Conservation (phyloP, 2,113 vertebrate species). For the Hystrix cristata region DNA sequence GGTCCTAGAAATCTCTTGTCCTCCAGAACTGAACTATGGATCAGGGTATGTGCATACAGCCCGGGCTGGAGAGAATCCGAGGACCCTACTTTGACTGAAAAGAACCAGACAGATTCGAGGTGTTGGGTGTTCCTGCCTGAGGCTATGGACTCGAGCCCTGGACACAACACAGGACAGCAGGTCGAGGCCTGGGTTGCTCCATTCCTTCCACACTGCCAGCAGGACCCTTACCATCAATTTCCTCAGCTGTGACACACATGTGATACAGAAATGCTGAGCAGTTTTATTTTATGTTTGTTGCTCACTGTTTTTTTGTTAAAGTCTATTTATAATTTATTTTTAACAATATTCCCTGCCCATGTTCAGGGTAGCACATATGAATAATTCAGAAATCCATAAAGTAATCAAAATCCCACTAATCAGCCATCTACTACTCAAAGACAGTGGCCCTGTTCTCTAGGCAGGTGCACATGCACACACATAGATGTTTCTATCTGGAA, state of each 20-base stretch:
- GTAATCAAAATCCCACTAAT: not conserved
- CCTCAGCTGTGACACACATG: not conserved
- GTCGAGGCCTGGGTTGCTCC: not conserved
- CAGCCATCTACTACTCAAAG: not conserved
- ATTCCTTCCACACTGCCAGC: not conserved
- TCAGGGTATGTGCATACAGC: too few relatives aligned
- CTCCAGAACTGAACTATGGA: not conserved
- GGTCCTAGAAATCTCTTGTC: not conserved
- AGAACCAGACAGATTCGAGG: not conserved
- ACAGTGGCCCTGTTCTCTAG: not conserved
- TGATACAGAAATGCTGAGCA: not conserved
- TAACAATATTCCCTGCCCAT: not conserved
- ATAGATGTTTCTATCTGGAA: not conserved
- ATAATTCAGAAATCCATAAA: not conserved
- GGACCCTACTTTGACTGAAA: not conserved
- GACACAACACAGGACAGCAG: not conserved
- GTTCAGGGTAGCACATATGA: not conserved
- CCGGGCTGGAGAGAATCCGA: not conserved
- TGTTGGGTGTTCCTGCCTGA: not conserved
- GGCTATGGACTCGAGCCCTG: not conserved
- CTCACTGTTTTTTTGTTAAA: not conserved
- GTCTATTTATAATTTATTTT: not conserved
- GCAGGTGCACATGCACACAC: too few relatives aligned
- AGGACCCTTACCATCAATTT: not conserved
- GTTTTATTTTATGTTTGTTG: slow-evolving; percentile 5